These are phyloP conservation scores for Lapara coniferarum DNA, from an alignment of 2,888 invertebrate species.

Conservation along the genomic window DNA sequence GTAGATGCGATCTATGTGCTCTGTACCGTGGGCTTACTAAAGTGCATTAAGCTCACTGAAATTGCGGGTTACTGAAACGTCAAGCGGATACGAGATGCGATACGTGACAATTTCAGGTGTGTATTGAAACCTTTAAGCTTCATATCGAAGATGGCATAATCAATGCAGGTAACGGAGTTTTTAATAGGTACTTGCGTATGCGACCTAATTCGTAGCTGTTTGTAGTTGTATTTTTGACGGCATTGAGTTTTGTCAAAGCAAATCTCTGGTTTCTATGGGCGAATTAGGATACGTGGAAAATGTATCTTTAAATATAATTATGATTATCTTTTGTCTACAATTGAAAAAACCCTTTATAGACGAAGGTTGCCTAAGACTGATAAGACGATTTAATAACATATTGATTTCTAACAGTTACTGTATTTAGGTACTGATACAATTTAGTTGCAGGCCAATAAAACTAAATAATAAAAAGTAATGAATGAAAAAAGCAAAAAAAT, in stretches of 20 bases:
- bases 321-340: no score
- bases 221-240: background rate
- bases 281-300: no score
- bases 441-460: no score
- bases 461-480: no score
- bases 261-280: no score
- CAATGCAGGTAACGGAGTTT: conserved; percentile 8
- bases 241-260: background rate
- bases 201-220: background rate
- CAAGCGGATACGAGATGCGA: conserved; percentile 4
- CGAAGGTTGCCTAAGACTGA: no score
- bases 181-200: background rate
- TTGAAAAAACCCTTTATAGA: no score
- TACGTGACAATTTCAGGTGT: conserved; percentile 3
- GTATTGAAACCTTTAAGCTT: background rate
- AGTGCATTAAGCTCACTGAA: conserved; percentile 33
- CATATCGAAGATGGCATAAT: conserved; percentile 7
- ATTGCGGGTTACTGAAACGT: conserved; percentile 19
- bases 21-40: conserved; percentile 34
- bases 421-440: no score
- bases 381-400: no score
- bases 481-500: no score
- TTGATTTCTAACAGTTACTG: no score
- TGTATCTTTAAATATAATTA: no score
- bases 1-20: conserved; percentile 36